Conservation (phyloP, 2,888 invertebrate genomes). For the Drosophila engyochracea region DNA sequence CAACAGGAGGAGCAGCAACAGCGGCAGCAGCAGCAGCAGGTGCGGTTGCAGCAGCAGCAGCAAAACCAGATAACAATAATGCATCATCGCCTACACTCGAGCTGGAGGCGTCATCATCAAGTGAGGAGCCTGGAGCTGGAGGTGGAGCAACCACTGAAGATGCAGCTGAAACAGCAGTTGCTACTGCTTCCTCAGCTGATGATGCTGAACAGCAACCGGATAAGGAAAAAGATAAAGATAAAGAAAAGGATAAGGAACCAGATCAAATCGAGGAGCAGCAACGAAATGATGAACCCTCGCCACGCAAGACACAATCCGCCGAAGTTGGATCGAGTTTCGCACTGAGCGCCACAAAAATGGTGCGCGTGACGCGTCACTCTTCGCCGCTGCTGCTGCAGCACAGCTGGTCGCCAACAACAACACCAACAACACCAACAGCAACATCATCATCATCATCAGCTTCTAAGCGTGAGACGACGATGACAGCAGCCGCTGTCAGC, state of each 20-base stretch:
- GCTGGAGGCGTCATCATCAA: conserved; percentile 17
- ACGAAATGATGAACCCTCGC: background rate
- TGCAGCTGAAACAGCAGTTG: conserved; percentile 11
- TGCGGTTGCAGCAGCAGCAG: conserved; percentile 12
- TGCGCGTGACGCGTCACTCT: conserved; percentile 77
- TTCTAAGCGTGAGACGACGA: conserved; percentile 2
- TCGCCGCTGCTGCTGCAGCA: conserved; percentile 66
- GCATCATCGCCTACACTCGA: conserved; percentile 29
- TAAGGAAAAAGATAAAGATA: conserved; percentile 29
- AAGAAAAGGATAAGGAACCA: conserved; percentile 30
- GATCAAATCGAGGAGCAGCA: conserved; percentile 7
- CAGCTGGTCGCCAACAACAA: conserved; percentile 47
- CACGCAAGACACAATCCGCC: conserved; percentile 18
- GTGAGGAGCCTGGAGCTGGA: conserved; percentile 26
- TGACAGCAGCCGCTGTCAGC: conserved; percentile 18
- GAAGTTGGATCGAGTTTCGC: conserved; percentile 18
- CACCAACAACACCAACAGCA: background rate
- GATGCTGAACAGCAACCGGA: conserved; percentile 23
- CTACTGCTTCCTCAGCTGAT: conserved; percentile 39
- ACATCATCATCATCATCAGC: background rate
- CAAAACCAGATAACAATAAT: conserved; percentile 43
- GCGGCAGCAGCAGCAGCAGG: conserved; percentile 6
- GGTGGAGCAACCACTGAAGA: conserved; percentile 35
- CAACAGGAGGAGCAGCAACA: conserved; percentile 13
- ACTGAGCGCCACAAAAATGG: conserved; percentile 36